phyloP scores from a whole-genome alignment of 2,113 vertebrate genomes.

The Corvus cornix region DNA sequence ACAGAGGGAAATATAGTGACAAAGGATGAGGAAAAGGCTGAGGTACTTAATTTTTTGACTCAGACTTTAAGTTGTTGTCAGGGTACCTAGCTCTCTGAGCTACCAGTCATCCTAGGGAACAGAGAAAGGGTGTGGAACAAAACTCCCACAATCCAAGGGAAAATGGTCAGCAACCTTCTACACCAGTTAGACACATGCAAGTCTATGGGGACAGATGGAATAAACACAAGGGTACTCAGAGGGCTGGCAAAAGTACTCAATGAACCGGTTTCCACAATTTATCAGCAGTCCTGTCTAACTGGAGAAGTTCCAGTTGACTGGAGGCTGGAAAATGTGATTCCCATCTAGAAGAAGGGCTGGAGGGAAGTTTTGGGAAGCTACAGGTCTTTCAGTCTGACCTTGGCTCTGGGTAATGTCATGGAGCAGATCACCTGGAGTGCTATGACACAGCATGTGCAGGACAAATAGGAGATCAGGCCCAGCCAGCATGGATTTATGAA shows the following conservation, averaged over 20 bases:
- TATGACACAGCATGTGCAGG: background rate
- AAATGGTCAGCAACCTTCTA: background rate
- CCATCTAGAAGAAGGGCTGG: background rate
- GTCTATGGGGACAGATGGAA: background rate
- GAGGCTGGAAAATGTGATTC: background rate
- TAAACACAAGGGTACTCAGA: background rate
- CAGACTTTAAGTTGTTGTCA: background rate
- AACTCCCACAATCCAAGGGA: background rate
- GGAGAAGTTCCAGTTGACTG: background rate
- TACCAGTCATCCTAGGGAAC: background rate
- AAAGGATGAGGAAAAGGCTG: background rate
- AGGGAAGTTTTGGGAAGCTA: background rate
- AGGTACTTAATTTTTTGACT: background rate
- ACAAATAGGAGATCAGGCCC: background rate
- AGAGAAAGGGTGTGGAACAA: background rate
- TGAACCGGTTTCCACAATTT: background rate
- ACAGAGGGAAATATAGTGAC: background rate
- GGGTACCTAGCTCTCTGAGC: background rate
- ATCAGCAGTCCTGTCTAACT: background rate
- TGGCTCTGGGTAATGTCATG: background rate
- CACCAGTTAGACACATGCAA: background rate
- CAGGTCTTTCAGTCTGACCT: background rate
- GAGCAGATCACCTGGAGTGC: background rate
- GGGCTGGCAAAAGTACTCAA: background rate
- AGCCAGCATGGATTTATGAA: background rate